Conservation (phyloP, 2,113 vertebrate species). For the Rhombomys opimus region DNA sequence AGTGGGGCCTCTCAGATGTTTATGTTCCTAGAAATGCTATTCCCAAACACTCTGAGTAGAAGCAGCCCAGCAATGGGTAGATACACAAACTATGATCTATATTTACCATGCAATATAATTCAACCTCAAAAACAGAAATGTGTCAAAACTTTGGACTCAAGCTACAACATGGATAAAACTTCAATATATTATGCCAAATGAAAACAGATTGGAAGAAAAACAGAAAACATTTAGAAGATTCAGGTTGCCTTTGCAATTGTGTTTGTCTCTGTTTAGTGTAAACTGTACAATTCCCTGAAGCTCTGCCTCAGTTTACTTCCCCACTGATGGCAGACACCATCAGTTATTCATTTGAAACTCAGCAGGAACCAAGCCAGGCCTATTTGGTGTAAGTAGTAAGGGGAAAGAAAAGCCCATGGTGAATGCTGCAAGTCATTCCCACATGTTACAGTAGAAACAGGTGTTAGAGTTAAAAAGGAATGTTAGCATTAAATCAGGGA, state of each 20-base stretch:
- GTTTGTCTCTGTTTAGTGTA: background rate
- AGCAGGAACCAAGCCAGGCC: background rate
- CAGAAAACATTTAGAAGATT: background rate
- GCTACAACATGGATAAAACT: background rate
- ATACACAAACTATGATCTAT: background rate
- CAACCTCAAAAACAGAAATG: background rate
- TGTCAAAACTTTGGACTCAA: background rate
- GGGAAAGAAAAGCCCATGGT: background rate
- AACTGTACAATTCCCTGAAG: background rate
- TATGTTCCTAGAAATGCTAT: background rate
- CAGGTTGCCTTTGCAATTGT: background rate
- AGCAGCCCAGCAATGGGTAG: background rate
- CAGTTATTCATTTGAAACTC: background rate
- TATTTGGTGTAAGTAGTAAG: background rate
- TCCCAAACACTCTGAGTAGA: background rate
- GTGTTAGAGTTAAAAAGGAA: background rate
- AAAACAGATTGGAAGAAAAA: background rate
- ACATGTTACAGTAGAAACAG: background rate
- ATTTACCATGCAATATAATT: background rate
- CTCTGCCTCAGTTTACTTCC: background rate
- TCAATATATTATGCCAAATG: background rate
- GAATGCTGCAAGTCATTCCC: background rate
- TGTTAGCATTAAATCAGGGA: background rate
- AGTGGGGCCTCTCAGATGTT: background rate
- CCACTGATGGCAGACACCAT: background rate